A percentile compares a stretch with the other conserved stretches of the same genome.
Conservation (phyloP, 2,888 invertebrate genomes). For the Cataglyphis cursor region DNA sequence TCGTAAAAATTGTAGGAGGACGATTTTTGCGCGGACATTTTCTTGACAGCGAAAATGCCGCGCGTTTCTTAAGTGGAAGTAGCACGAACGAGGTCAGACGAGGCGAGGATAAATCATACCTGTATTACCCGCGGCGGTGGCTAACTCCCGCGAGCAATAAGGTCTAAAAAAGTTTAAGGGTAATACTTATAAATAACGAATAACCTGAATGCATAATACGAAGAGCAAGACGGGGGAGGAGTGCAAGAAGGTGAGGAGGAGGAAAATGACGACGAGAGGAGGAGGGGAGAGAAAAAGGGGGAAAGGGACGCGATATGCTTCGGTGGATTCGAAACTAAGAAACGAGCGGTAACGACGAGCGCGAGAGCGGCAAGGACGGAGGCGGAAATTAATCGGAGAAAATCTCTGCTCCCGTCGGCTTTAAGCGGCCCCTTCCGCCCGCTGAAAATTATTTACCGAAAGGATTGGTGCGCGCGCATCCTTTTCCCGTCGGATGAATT, state of each 20-base stretch:
- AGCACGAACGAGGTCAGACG: conserved; percentile 35
- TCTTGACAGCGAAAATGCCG: conserved; percentile 22
- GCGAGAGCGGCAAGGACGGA: conserved; percentile 55
- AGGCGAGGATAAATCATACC: conserved; percentile 45
- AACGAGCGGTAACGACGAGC: conserved; percentile 54
- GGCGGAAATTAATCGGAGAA: conserved; percentile 64
- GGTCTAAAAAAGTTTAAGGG: conserved; percentile 55
- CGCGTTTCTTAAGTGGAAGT: conserved; percentile 21
- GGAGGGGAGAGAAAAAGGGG: conserved; percentile 16
- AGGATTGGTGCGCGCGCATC: conserved; percentile 48
- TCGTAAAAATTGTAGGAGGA: background rate
- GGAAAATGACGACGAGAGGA: conserved; percentile 32
- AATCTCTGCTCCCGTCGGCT: conserved; percentile 57
- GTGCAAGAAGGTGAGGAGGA: conserved; percentile 14
- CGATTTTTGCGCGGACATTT: background rate
- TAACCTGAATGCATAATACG: conserved; percentile 68
- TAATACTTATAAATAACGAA: conserved; percentile 73
- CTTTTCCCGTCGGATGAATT: conserved; percentile 52
- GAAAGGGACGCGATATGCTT: conserved; percentile 44
- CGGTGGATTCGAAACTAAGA: conserved; percentile 66
- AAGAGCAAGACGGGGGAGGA: conserved; percentile 10
- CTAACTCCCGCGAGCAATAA: conserved; percentile 49
- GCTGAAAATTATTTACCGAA: conserved; percentile 54
- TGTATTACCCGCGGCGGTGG: conserved; percentile 43
- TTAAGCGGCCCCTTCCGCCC: conserved; percentile 55